Conservation (phyloP, 2,797 vertebrate genomes). For the Tadarida brasiliensis region DNA sequence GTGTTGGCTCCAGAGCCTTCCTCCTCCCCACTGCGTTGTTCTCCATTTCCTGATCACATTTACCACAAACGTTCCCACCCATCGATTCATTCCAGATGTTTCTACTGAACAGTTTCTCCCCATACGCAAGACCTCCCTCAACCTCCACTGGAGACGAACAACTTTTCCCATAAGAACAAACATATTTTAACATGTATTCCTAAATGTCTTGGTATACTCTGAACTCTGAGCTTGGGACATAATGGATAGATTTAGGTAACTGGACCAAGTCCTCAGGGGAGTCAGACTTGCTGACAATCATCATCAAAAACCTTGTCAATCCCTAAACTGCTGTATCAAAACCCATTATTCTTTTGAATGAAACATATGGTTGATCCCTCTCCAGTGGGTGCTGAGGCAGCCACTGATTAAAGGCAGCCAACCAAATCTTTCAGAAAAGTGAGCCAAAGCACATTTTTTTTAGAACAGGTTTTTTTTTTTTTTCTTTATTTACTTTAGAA, state of each 20-base stretch:
- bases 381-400: too few species aligned
- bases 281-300: neutral
- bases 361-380: neutral
- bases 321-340: neutral
- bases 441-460: neutral
- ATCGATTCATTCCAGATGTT: neutral
- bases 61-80: neutral
- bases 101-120: neutral
- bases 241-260: neutral
- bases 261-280: neutral
- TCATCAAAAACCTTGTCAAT: neutral
- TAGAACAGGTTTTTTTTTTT: too few species aligned
- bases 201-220: neutral
- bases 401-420: neutral
- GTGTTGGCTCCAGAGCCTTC: neutral
- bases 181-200: neutral
- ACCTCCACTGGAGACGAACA: neutral
- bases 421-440: neutral
- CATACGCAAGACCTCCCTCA: neutral
- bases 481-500: too few species aligned
- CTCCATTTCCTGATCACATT: neutral
- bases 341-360: neutral
- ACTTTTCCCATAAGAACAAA: neutral
- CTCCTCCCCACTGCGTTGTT: too few species aligned
- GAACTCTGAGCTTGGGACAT: neutral